These are phyloP conservation scores for Amazona finschi DNA, from an alignment of 2,797 vertebrate genomes.

Conservation along the genomic window DNA sequence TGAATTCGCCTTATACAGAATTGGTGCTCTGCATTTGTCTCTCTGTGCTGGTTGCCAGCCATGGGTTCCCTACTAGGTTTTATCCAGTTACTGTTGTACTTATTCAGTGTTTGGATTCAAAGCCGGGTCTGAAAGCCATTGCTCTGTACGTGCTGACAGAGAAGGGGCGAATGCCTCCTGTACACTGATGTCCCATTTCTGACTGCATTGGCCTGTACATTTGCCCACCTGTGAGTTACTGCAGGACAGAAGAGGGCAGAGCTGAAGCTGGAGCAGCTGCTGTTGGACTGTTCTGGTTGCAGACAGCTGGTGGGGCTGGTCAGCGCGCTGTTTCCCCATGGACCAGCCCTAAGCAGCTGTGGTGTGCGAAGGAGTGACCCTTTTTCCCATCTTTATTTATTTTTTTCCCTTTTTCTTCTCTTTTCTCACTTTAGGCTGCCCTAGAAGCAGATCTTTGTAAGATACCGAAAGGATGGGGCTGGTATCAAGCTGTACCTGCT, in stretches of 20 bases:
- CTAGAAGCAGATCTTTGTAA: background rate
- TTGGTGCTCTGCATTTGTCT: background rate
- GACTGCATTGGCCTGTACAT: accelerated
- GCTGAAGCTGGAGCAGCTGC: background rate
- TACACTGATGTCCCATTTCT: background rate
- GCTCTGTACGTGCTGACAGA: background rate
- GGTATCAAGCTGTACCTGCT: background rate
- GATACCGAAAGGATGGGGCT: background rate
- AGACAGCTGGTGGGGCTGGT: constrained; percentile 23
- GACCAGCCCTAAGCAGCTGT: constrained; percentile 6
- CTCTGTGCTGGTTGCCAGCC: background rate
- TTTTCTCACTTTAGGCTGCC: background rate
- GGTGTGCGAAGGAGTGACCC: background rate
- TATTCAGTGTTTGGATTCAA: background rate
- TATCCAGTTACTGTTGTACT: background rate
- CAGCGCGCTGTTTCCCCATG: background rate
- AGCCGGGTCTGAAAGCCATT: background rate
- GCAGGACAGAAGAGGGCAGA: background rate
- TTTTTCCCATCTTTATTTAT: background rate
- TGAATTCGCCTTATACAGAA: background rate
- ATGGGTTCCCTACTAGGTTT: background rate
- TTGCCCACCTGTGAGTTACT: background rate
- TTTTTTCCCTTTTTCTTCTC: background rate
- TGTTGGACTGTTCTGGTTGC: background rate
- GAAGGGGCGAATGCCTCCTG: background rate